A percentile compares a stretch with the other conserved stretches of the same genome.
Evolutionary conservation across 2,113 vertebrate genomes (phyloP).

Genomic region (western clawed frog (Xenopus tropicalis)): DNA sequence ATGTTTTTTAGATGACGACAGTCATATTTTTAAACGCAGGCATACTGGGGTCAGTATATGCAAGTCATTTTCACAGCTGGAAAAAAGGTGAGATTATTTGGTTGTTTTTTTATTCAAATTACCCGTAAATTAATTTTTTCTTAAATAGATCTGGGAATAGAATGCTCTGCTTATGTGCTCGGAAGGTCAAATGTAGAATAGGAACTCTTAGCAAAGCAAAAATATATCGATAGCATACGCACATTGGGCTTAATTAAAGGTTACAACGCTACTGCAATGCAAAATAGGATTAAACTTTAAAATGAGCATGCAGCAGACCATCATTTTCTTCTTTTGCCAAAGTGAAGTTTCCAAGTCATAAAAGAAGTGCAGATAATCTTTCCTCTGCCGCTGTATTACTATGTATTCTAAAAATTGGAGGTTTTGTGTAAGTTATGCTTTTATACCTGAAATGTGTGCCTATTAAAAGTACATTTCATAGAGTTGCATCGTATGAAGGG

Average conservation of each 20-base stretch:
- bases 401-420: no score
- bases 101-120: neutral
- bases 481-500: no score
- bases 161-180: neutral
- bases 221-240: conserved; percentile 8
- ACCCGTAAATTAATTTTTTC: neutral
- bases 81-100: neutral
- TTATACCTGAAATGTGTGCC: no score
- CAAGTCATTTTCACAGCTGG: neutral
- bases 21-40: no score
- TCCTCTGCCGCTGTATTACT: no score
- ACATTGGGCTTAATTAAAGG: conserved; percentile 20
- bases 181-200: neutral
- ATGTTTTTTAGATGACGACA: no score
- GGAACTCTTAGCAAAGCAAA: conserved; percentile 5
- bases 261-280: neutral
- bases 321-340: no score
- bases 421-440: no score
- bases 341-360: no score
- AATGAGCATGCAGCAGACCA: no score
- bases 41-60: neutral
- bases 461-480: no score
- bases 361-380: no score
- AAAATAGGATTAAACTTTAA: neutral
- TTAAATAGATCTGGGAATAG: neutral